These are phyloP conservation scores for Volucella zonaria DNA, from an alignment of 2,888 invertebrate species.

Conservation along the genomic window DNA sequence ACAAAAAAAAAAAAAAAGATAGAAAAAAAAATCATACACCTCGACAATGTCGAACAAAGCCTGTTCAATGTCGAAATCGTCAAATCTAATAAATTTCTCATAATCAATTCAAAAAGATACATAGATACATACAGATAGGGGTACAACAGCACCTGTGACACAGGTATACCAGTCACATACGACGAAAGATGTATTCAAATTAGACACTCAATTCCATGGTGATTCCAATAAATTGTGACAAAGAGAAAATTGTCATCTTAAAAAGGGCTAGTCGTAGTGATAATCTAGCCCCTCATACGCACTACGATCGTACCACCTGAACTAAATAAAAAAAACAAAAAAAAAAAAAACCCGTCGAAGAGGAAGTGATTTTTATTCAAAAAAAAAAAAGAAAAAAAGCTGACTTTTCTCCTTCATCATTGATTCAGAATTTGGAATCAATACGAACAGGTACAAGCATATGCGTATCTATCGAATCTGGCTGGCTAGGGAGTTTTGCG, in stretches of 20 bases:
- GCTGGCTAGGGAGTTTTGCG: slow-evolving; percentile 47
- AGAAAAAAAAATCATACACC: slow-evolving; percentile 41
- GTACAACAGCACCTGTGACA: slow-evolving; percentile 43
- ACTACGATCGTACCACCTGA: slow-evolving; percentile 33
- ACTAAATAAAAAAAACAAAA: neutral
- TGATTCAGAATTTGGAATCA: slow-evolving; percentile 68
- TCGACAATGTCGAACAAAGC: slow-evolving; percentile 35
- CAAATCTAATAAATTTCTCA: slow-evolving; percentile 65
- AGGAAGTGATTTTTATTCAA: slow-evolving; percentile 71
- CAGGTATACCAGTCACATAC: slow-evolving; percentile 55
- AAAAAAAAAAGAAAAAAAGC: slow-evolving; percentile 16
- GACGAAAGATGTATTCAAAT: slow-evolving; percentile 70
- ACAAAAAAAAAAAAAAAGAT: slow-evolving; percentile 14
- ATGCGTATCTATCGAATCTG: slow-evolving; percentile 40
- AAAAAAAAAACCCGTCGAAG: neutral
- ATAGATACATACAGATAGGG: slow-evolving; percentile 27
- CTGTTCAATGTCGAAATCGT: slow-evolving; percentile 59
- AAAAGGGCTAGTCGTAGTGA: slow-evolving; percentile 49
- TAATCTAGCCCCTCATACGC: slow-evolving; percentile 1
- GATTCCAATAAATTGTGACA: slow-evolving; percentile 71
- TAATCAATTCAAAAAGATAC: slow-evolving; percentile 63
- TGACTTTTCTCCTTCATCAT: slow-evolving; percentile 50
- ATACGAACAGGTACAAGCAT: slow-evolving; percentile 36
- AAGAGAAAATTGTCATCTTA: slow-evolving; percentile 65
- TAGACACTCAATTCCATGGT: slow-evolving; percentile 71